phyloP scores from a whole-genome alignment of 2,113 vertebrate species.

The Paradoxurus hermaphroditus region DNA sequence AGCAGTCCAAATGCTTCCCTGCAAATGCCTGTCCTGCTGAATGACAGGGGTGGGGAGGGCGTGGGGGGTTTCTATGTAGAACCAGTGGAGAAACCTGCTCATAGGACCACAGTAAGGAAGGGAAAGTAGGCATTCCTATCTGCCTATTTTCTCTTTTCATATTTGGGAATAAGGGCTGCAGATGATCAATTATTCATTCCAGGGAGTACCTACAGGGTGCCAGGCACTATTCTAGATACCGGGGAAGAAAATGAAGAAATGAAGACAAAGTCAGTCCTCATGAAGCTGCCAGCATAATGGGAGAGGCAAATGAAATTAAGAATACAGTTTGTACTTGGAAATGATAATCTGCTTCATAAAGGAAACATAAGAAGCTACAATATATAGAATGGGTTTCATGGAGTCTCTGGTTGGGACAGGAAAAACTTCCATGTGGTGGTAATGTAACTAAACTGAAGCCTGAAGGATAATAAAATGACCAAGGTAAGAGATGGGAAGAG shows the following conservation, averaged over 20 bases:
- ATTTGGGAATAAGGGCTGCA: neutral
- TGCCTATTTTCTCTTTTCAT: neutral
- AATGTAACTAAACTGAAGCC: neutral
- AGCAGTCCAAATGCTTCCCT: neutral
- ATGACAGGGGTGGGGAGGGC: fast-evolving
- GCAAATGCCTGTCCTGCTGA: neutral
- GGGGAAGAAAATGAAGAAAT: neutral
- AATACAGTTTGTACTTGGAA: neutral
- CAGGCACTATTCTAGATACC: neutral
- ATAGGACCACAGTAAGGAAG: neutral
- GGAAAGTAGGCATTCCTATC: neutral
- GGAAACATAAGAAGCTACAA: neutral
- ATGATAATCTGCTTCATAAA: neutral
- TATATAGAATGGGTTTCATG: neutral
- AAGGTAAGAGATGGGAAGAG: neutral
- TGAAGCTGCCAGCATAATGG: neutral
- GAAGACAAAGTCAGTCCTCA: neutral
- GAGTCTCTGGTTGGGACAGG: neutral
- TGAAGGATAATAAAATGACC: neutral
- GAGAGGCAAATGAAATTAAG: neutral
- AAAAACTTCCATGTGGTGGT: neutral
- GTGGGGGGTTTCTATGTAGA: neutral
- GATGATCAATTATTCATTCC: neutral
- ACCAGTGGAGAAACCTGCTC: neutral
- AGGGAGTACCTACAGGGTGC: too few relatives aligned